Evolutionary conservation across 1,140 invertebrate species (phyloP), one percentile per base, ranked within the genome.

Genomic region (Scaptomyza montana): DNA sequence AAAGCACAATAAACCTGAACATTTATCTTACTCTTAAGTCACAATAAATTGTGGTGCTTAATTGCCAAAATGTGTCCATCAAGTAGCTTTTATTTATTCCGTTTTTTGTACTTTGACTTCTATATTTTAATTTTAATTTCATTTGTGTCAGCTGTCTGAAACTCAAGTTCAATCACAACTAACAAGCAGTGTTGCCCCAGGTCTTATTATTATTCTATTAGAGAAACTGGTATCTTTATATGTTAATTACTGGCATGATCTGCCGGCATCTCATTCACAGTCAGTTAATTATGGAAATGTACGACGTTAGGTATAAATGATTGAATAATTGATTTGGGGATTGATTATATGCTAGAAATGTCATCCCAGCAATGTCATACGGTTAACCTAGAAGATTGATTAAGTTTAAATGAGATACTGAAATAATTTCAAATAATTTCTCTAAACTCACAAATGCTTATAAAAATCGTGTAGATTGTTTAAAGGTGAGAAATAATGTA

Each of bases 241-340:
- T 50, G 8, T 46, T 25, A 10, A 25, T 9, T 25, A 25, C 3
- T 25, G 2, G 45, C 28, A 2, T 47, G 19, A 33, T 50, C 21
- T 66, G 54, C 21, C 33, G 19, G n/a, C 33, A 50, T 49, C 46
- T 50, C 25, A 12, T 59, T 50, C 41, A 19, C 25, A 51, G 25
- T 51, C n/a, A 16, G 6, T 45, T 56, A 56, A 51, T 53, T 66
- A 66, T 71, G 54, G 62, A 65, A 65, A 65, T 39, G 46, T 65
- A 51, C 33, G 16, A 13, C 10, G 51, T 25, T 59, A 3, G 25
- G 25, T 33, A 33, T 4, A 3, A 59, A 30, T 30, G 8, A 46
- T 16, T 16, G 1, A 5, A 12, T 46, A 59, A 46, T 46, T 46
- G 45, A 19, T 46, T 25, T 46, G 16, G 6, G n/a, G 16, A 9